Evolutionary conservation across 2,797 vertebrate genomes (phyloP), one percentile per base, ranked within the genome.

Genomic region (Streptopelia turtur): DNA sequence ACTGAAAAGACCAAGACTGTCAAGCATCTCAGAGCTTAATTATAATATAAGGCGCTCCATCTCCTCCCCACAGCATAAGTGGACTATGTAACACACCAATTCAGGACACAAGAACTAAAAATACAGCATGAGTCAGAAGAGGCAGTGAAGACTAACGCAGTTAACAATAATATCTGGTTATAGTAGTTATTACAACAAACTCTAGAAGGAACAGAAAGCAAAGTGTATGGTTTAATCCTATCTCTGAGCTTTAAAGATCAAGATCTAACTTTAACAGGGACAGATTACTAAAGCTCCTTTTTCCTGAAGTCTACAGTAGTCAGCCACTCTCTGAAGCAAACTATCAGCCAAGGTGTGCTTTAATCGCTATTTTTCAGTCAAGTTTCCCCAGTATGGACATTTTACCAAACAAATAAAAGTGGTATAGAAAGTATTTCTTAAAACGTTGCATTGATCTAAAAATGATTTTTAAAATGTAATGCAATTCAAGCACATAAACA

Each of bases 81-180:
- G 53, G 65, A 30, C 66, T 56, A 5, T 6, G 20, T 16, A 85
- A 82, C 16, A 60, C 43, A 89, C 8, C 25, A 75, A 37, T 68
- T 87, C 87, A 94, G 74, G 70, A 70, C 30, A 71, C 41, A 69
- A 79, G 55, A 18, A 77, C 88, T 93, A 93, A 90, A 94, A 94
- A 65, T 79, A 93, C 0, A 76, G 45, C 10, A 22, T n/a, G 55
- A 95, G 41, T 82, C 85, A 91, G 63, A 82, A 84, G 35, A 37
- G 74, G 66, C 16, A 82, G 35, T 28, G 37, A 95, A 89, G 45
- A 82, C n/a, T 71, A 82, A 75, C 11, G 91, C 12, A 82, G 60
- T 27, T 63, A 92, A 90, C 23, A 64, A 47, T 21, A 81, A 60
- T 60, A 91, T 63, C 75, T 79, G 13, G n/a, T 79, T 82, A 87